These are phyloP conservation scores for Centruroides sculpturatus DNA, from an alignment of 1,140 invertebrate species.

Conservation along the genomic window DNA sequence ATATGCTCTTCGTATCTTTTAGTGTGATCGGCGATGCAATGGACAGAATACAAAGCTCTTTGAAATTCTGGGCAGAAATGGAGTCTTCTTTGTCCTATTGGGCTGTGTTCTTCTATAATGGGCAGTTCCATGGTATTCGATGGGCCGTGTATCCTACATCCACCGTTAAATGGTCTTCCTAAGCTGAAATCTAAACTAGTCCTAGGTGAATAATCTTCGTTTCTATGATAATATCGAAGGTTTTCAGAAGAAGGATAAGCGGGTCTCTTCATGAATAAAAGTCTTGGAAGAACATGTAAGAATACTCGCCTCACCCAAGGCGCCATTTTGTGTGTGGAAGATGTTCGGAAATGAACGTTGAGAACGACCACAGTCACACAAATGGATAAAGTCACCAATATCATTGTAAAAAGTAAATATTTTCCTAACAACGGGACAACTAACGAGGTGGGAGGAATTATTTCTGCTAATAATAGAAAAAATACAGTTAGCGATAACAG, in stretches of 20 bases:
- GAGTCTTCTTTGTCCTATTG: slow-evolving; percentile 1
- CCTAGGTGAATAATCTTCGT: background rate
- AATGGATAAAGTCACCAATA: slow-evolving; percentile 89
- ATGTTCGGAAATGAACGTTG: slow-evolving; percentile 98
- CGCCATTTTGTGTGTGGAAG: slow-evolving; percentile 88
- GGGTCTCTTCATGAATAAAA: slow-evolving; percentile 30
- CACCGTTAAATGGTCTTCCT: slow-evolving; percentile 2
- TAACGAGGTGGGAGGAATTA: slow-evolving; percentile 95
- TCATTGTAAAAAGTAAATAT: slow-evolving; percentile 97
- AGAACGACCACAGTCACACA: slow-evolving; percentile 94
- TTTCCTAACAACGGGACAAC: slow-evolving; percentile 92
- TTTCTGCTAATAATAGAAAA: slow-evolving; percentile 92
- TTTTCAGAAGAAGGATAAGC: slow-evolving; percentile 11
- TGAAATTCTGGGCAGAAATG: slow-evolving; percentile 52
- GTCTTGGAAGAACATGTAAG: slow-evolving; percentile 69
- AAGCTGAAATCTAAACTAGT: slow-evolving; percentile 3
- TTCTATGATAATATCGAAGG: background rate
- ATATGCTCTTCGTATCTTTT: slow-evolving; percentile 88
- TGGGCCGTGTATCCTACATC: slow-evolving; percentile 12
- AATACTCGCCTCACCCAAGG: slow-evolving; percentile 78
- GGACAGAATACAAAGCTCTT: slow-evolving; percentile 76
- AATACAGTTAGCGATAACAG: slow-evolving; percentile 98
- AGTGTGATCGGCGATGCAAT: slow-evolving; percentile 94
- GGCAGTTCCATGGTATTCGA: background rate
- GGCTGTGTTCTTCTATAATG: slow-evolving; percentile 2